Evolutionary conservation across 2,888 invertebrate genomes (phyloP), one percentile per base, ranked within the genome.

Genomic region (Drosophila macrothrix): DNA sequence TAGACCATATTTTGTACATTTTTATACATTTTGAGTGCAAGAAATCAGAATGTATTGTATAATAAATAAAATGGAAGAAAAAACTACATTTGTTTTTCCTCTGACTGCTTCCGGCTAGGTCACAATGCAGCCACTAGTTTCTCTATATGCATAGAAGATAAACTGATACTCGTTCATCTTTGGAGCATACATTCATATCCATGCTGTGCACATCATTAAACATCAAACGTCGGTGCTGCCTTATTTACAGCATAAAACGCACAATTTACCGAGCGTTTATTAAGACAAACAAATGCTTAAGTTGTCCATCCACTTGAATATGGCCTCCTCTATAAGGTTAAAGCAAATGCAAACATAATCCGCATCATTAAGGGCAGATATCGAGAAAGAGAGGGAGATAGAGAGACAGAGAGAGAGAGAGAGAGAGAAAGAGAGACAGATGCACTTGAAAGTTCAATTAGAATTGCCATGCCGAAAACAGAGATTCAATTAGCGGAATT

Each of bases 241-340:
- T 80, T 85, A 85, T 90, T 90, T 74, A 68, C 73, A 75, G 76
- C 85, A 80, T 88, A 76, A 90, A 90, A 88, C 78, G 90, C 88
- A 76, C 83, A 76, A 88, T 88, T 85, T 82, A 73, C 72, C 50
- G 10, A 63, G 75, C 71, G 63, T 80, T 88, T 88, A 73, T 49
- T 61, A 61, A 76, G 68, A 29, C 67, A 83, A 83, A 73, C 60
- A 73, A 75, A 80, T 75, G 60, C 73, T 69, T 54, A 54, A 70
- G 58, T 72, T 68, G 62, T 60, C 61, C 50, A 64, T 67, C 58
- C 72, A 76, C 76, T 76, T 66, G 71, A 72, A 53, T 55, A 68
- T 61, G 50, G 49, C 33, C 31, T 16, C 43, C 54, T 60, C 59
- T 52, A 53, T 56, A 46, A 49, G 22, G 61, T 76, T 75, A 70